phyloP scores from a whole-genome alignment of 2,113 vertebrate species.

The Sturnus vulgaris region DNA sequence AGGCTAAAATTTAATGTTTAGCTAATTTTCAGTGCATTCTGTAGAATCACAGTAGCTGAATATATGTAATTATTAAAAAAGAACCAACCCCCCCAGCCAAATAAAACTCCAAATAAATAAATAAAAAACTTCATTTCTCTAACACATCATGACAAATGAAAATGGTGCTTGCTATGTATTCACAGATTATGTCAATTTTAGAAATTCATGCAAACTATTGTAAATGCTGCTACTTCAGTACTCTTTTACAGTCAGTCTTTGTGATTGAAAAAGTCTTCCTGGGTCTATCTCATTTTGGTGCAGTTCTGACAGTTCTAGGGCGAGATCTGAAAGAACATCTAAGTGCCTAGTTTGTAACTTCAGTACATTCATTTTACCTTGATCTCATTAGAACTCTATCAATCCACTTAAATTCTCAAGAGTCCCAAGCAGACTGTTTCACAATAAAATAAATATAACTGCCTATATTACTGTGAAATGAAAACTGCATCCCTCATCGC shows the following conservation, averaged over 20 bases:
- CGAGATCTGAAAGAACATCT: neutral
- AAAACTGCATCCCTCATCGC: neutral
- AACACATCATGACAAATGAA: neutral
- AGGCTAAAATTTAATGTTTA: neutral
- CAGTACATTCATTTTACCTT: neutral
- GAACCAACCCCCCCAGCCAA: accelerated
- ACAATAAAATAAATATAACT: neutral
- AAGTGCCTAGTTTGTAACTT: neutral
- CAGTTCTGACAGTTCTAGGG: neutral
- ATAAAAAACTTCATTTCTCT: neutral
- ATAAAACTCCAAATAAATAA: neutral
- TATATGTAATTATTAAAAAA: neutral
- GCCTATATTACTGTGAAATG: neutral
- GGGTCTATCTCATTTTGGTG: neutral
- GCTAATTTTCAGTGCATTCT: neutral
- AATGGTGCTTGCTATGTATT: neutral
- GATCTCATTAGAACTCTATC: neutral
- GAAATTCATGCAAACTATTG: neutral
- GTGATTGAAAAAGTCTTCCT: neutral
- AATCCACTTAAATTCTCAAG: neutral
- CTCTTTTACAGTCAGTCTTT: neutral
- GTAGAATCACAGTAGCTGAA: neutral
- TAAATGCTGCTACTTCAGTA: neutral
- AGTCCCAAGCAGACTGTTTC: neutral
- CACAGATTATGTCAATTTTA: neutral